phyloP scores from a whole-genome alignment of 2,888 invertebrate genomes.

The Nomada fabriciana region DNA sequence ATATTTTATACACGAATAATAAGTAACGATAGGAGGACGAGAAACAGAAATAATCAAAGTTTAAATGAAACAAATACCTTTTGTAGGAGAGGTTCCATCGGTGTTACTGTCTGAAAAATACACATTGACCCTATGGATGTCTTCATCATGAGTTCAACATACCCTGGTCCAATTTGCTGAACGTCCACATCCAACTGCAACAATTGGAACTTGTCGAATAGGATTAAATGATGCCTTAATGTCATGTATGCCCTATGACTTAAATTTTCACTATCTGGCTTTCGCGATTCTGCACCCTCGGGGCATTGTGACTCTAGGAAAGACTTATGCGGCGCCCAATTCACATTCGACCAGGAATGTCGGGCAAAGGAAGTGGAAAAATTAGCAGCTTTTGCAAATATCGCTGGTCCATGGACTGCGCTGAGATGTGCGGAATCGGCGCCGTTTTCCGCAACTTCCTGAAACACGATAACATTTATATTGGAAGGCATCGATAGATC shows the following conservation, averaged over 20 bases:
- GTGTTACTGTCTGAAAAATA: constrained; percentile 92
- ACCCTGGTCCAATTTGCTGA: constrained; percentile 90
- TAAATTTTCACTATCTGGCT: constrained; percentile 15
- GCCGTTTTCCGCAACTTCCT: constrained; percentile 97
- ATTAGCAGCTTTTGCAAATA: constrained; percentile 73
- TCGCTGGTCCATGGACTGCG: constrained; percentile 89
- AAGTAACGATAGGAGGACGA: neutral
- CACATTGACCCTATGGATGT: constrained; percentile 87
- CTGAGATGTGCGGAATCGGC: constrained; percentile 93
- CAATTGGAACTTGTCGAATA: constrained; percentile 86
- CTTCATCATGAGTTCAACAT: constrained; percentile 89
- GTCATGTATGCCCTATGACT: constrained; percentile 88
- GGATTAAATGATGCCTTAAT: constrained; percentile 88
- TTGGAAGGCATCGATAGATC: neutral
- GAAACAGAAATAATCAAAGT: neutral
- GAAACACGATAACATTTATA: constrained; percentile 44
- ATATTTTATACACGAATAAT: neutral
- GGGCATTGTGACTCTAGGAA: constrained; percentile 2
- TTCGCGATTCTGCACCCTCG: neutral
- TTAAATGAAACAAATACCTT: constrained; percentile 30
- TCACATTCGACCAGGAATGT: constrained; percentile 85
- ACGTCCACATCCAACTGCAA: constrained; percentile 88
- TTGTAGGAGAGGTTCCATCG: constrained; percentile 91
- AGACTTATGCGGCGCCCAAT: constrained; percentile 81
- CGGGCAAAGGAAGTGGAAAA: constrained; percentile 69